Percentiles rank a stretch among this genome's conserved stretches.
phyloP scores from a whole-genome alignment of 2,888 invertebrate genomes.

The Synergus umbraculus region DNA sequence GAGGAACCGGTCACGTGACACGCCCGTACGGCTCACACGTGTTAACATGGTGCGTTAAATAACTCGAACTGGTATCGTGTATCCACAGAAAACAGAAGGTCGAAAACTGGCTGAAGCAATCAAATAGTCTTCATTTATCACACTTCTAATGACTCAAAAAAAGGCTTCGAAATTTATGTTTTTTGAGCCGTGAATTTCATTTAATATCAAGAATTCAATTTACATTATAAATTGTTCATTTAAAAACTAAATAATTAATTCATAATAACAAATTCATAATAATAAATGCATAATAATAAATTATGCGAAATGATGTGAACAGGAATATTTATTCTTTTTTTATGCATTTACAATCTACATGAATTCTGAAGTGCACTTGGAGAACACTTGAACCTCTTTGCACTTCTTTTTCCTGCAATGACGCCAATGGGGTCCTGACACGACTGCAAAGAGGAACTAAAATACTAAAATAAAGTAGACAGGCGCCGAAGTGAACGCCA shows the following conservation, averaged over 20 bases:
- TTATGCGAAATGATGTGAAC: not conserved
- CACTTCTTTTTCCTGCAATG: conserved; percentile 47
- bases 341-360: not conserved
- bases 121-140: not conserved
- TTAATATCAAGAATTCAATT: not conserved
- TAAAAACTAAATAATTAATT: no score
- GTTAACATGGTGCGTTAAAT: conserved; percentile 38
- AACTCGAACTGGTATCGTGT: conserved; percentile 18
- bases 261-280: not conserved
- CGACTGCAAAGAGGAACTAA: conserved; percentile 62
- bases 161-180: not conserved
- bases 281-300: no score
- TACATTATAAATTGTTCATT: no score
- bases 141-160: not conserved
- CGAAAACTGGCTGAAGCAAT: not conserved
- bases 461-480: conserved; percentile 70
- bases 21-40: conserved; percentile 52
- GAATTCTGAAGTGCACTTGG: conserved; percentile 11
- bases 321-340: not conserved
- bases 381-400: conserved; percentile 3
- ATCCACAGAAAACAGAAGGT: conserved; percentile 8
- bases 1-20: conserved; percentile 59
- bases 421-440: conserved; percentile 61
- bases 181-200: not conserved
- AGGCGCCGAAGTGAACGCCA: conserved; percentile 54